Evolutionary conservation across 2,797 vertebrate genomes (phyloP).

Genomic region (Mus spretus): DNA sequence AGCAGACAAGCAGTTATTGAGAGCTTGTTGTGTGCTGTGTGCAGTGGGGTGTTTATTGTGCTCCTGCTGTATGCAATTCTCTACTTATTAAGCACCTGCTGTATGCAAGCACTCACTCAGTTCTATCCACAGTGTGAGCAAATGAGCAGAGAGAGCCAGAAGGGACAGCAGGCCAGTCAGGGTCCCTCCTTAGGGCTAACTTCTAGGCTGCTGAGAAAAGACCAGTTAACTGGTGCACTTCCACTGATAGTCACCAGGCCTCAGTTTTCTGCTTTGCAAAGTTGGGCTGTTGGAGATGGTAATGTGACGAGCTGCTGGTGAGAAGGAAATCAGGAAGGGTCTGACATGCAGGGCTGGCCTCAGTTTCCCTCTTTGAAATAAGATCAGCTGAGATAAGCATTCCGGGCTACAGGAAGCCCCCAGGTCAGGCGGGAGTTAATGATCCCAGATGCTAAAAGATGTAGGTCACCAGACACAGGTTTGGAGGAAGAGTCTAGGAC

Average conservation of each 20-base stretch:
- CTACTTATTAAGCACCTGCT: neutral
- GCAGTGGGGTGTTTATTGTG: neutral
- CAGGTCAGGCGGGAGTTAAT: neutral
- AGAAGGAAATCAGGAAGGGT: neutral
- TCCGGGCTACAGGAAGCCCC: neutral
- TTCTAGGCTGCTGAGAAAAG: neutral
- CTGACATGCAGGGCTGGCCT: neutral
- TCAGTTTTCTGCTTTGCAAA: conserved; percentile 7
- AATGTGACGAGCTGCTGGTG: neutral
- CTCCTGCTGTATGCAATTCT: neutral
- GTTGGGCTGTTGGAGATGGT: neutral
- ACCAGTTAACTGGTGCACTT: neutral
- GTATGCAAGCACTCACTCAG: neutral
- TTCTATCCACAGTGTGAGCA: neutral
- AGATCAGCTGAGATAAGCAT: neutral
- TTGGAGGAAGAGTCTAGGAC: neutral
- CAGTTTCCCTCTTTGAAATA: neutral
- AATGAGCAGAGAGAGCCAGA: no score
- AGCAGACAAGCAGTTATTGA: neutral
- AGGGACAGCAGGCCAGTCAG: neutral
- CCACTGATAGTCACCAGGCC: neutral
- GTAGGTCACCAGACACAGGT: neutral
- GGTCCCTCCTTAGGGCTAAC: neutral
- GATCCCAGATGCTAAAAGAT: neutral
- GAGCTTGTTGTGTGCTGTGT: neutral